Base-by-base conservation (phyloP, 2,113 vertebrate species). In the Okapia johnstoni region DNA sequence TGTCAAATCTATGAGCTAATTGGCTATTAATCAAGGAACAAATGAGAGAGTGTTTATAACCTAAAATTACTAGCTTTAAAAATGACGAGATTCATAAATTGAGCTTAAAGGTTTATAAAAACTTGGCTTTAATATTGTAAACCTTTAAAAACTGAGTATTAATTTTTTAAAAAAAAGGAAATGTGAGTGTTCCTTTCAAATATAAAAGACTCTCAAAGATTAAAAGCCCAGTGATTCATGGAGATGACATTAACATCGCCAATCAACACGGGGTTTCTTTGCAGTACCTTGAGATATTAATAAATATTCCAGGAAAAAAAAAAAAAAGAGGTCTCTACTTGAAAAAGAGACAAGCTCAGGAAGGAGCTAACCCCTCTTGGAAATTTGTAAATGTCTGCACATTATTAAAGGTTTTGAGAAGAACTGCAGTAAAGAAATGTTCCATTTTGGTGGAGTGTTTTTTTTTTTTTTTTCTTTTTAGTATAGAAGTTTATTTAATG, bases 191-290 rank as follows among this genome's bases (percentile, higher is more conserved):
- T 83, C 55, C 23, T 48, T 94, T 95, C n/a, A 97, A 13, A 77
- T 46, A 40, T 33, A 76, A 94, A 93, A 84, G 19, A 87, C 8
- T 2, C 40, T 92, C 36, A 96, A 55, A 93, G 21, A 90, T 88
- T 76, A 92, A 92, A 96, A 66, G 11, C 30, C 30, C 30, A 85
- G 23, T 92, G 57, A 85, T 9, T 61, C 19, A 19, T 58, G 28
- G 96, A 94, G 25, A 55, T 90, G 46, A 52, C n/a, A 96, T 77
- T 92, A 89, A 95, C 50, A 61, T 92, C 46, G 92, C n/a, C 28
- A 96, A 43, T 79, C 21, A 94, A 85, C 52, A 73, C 13, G 61
- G 52, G 60, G 15, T 30, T 52, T 50, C 84, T 89, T 80, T 3
- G 48, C 55, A 55, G 89, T 60, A 95, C 14, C 12, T 40, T 93